Base-by-base conservation (phyloP, 2,797 vertebrate species). In the Neosalanx taihuensis region DNA sequence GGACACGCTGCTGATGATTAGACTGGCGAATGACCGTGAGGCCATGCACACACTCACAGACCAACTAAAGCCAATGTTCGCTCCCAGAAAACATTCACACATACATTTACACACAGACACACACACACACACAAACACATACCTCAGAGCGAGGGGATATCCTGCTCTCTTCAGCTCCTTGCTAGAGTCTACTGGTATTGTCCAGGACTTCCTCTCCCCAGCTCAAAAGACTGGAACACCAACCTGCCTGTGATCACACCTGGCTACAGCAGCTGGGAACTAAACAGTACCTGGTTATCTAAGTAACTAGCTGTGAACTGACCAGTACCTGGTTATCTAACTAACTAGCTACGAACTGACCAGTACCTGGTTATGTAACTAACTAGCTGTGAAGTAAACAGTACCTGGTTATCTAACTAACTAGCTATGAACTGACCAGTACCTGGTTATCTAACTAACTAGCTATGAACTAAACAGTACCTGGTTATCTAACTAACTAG, bases 1-100 rank as follows among this genome's bases (percentile, higher is more conserved):
- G 73, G 69, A 26, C 6, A 7, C 31, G 77, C 64, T 53, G 84
- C 72, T 79, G 84, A 82, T 87, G 78, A 26, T 89, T 88, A 79
- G 85, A 82, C 85, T 70, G 69, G 72, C n/a, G 15, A 17, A 18
- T 10, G 3, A 56, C 26, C 53, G 53, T 66, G 35, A 20, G 64
- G 72, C 33, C 5, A 41, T 20, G 12, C 60, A 56, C 70, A 62
- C 33, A 46, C 69, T 41, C 33, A 13, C 18, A 60, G 56, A 15
- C 57, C 7, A 35, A 13, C 37, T 1, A 10, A 3, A 41, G 37
- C 37, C 37, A 41, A 41, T 12, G 37, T 6, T 2, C 10, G 37
- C 37, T 41, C 37, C 1, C 37, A 12, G n/a, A 61, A 23, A 29
- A 23, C 59, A 31, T 53, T 20, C 3, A 69, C 17, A 31, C 66